These are phyloP conservation scores for Yoshiicerus persimilis DNA, from an alignment of 1,140 invertebrate genomes.

Conservation along the genomic window DNA sequence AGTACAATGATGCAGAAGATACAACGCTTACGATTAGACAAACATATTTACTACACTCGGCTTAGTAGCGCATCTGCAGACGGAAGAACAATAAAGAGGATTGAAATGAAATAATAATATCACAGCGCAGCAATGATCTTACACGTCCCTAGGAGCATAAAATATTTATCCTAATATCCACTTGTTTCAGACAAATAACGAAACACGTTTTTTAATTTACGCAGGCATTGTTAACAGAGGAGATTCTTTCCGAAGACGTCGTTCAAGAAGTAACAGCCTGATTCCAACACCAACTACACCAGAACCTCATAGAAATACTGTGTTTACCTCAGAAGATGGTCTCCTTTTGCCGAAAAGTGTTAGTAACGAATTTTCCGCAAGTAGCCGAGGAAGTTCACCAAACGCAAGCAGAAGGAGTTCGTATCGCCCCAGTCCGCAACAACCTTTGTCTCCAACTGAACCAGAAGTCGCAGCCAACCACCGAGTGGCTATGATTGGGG, in stretches of 20 bases:
- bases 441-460: conserved; percentile 26
- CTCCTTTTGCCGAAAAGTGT: conserved; percentile 39
- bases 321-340: conserved; percentile 48
- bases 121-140: no score
- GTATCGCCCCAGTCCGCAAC: background rate
- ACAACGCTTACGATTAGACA: no score
- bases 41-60: no score
- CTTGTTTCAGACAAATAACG: no score
- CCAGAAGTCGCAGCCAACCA: conserved; percentile 59
- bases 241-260: conserved; percentile 78
- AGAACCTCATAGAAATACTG: conserved; percentile 41
- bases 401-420: conserved; percentile 28
- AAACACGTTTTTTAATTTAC: conserved; percentile 36
- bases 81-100: no score
- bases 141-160: no score
- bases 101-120: no score
- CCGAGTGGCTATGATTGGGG: conserved; percentile 79
- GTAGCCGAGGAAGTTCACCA: conserved; percentile 33
- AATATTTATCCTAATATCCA: no score
- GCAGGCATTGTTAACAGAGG: conserved; percentile 84
- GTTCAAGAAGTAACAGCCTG: conserved; percentile 76
- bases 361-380: conserved; percentile 8
- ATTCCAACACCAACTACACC: conserved; percentile 56
- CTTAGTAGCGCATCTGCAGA: no score
- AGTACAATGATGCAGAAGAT: no score